These are phyloP conservation scores for Peromyscus melanophrys DNA, from an alignment of 2,797 vertebrate genomes.

Conservation along the genomic window DNA sequence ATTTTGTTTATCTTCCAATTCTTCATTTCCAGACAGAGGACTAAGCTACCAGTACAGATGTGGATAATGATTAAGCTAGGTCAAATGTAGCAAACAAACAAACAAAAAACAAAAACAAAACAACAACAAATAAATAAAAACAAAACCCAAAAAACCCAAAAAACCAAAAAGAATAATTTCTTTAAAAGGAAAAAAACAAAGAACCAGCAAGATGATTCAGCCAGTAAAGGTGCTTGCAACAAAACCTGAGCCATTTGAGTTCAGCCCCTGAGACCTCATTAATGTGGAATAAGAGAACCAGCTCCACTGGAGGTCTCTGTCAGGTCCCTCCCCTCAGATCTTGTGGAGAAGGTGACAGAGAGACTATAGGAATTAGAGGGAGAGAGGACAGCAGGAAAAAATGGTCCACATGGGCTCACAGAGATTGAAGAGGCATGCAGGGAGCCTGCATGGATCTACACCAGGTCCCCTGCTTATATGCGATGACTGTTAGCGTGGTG, in stretches of 20 bases:
- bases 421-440: not conserved
- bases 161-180: not conserved
- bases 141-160: too few relatives aligned
- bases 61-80: not conserved
- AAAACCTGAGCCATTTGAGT: not conserved
- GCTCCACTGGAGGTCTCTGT: not conserved
- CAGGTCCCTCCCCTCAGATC: not conserved
- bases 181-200: constrained; percentile 18
- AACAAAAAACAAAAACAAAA: not conserved
- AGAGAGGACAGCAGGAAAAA: not conserved
- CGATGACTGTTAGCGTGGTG: not conserved
- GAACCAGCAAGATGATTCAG: not conserved
- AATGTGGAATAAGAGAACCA: not conserved
- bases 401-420: not conserved
- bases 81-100: not conserved
- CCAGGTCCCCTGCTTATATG: not conserved
- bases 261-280: not conserved
- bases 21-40: not conserved
- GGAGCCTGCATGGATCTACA: not conserved
- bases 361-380: not conserved
- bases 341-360: not conserved
- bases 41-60: not conserved
- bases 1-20: not conserved
- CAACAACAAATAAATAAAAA: too few relatives aligned
- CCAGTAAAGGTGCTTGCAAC: not conserved